Conservation (phyloP, 92 coral and sea anemone species). For the Parazoanthus swiftii region DNA sequence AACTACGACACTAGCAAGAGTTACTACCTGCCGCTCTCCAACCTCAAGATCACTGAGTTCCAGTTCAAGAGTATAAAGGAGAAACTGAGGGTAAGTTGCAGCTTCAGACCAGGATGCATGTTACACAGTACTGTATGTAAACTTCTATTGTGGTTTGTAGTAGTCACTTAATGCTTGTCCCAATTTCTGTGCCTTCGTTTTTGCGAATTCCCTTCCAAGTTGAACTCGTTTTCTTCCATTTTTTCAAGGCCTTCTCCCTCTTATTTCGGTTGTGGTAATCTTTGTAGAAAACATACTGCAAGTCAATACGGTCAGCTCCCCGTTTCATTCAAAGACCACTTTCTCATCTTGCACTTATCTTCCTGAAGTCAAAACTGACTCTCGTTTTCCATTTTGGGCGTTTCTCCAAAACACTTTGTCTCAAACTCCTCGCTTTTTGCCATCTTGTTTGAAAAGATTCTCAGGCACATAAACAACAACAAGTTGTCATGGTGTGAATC, state of each 20-base stretch:
- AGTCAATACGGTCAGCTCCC: slow-evolving; percentile 10
- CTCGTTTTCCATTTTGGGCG: no score
- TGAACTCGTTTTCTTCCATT: background rate
- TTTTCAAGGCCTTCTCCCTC: slow-evolving; percentile 26
- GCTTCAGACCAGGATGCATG: background rate
- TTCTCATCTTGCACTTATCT: background rate
- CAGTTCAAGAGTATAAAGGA: slow-evolving; percentile 90
- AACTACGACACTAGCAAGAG: slow-evolving; percentile 94
- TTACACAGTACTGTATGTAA: no score
- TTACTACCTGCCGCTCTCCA: slow-evolving; percentile 81
- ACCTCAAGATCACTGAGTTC: slow-evolving; percentile 86
- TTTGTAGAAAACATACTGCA: slow-evolving; percentile 32
- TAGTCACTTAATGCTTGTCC: no score
- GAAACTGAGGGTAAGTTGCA: slow-evolving; percentile 46
- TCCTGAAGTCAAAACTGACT: background rate
- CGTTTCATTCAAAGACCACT: slow-evolving; percentile 30
- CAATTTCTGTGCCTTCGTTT: background rate
- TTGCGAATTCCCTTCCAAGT: background rate
- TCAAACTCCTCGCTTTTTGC: no score
- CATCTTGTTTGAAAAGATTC: no score
- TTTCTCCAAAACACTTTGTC: no score
- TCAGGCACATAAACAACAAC: no score
- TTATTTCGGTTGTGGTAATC: slow-evolving; percentile 31
- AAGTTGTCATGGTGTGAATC: no score
- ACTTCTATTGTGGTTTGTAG: slow-evolving; percentile 46